A percentile compares a stretch with the other conserved stretches of the same genome.
Evolutionary conservation across 2,888 invertebrate species (phyloP).

Genomic region (Cerastis rubricosa): DNA sequence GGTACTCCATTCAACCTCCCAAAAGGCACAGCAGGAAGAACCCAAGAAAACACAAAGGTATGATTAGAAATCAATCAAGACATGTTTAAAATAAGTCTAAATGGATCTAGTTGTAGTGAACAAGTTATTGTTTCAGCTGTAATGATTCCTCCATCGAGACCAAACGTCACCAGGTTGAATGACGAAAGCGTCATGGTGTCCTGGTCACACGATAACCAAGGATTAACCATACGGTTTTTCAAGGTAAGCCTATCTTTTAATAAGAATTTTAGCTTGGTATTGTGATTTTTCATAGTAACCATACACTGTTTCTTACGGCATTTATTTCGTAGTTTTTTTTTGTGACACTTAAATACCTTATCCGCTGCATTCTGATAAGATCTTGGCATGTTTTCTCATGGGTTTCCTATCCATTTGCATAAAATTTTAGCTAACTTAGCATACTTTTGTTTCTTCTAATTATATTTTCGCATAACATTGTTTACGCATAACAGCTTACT

Average conservation of each 20-base stretch:
- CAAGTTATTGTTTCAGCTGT: constrained; percentile 85
- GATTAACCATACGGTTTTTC: constrained; percentile 96
- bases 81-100: not conserved
- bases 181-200: constrained; percentile 98
- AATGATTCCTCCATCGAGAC: constrained; percentile 96
- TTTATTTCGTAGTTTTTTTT: too few relatives aligned
- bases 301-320: too few relatives aligned
- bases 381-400: not conserved
- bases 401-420: too few relatives aligned
- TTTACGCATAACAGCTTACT: too few relatives aligned
- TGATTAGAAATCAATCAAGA: constrained; percentile 6
- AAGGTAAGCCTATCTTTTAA: constrained; percentile 87
- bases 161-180: constrained; percentile 96
- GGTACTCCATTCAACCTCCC: constrained; percentile 78
- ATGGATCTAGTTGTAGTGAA: not conserved
- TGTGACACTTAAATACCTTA: too few relatives aligned
- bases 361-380: not conserved
- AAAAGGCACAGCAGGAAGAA: constrained; percentile 84
- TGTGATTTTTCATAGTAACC: not conserved
- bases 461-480: too few relatives aligned
- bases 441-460: too few relatives aligned
- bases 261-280: not conserved
- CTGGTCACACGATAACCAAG: constrained; percentile 96
- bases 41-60: constrained; percentile 85
- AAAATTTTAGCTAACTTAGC: too few relatives aligned